Evolutionary conservation across 2,113 vertebrate genomes (phyloP), one percentile per base, ranked within the genome.

Genomic region (Seriola dumerili): DNA sequence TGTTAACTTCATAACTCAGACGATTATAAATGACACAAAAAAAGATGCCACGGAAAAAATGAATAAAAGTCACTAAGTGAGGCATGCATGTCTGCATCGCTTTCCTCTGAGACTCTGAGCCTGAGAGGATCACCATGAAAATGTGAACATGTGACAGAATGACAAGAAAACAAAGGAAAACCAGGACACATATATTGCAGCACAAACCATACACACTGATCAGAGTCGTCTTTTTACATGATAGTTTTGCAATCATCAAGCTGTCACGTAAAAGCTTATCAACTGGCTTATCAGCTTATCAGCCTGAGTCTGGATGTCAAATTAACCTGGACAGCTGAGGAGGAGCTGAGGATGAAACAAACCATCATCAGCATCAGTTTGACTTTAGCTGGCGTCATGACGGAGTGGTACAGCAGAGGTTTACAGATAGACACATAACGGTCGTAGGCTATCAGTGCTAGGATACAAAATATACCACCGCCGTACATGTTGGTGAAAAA

Each of bases 391-490:
- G 65, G 65, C 5, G 65, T 67, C 65, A 67, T 67, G 65, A 67
- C 50, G 42, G 23, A 16, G 25, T 67, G 65, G 14, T 67, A 67
- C 12, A 67, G 44, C 65, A 67, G 65, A 16, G 65, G 65, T 32
- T 67, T 67, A 67, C 65, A 67, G 65, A 67, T 67, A 13, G 65
- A 67, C 3, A 67, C 25, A 25, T 50, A 67, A 12, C 65, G 65
- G 9, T 67, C 65, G 6, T 29, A 67, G 4, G 65, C 65, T 44
- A 67, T 67, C 40, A 67, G 65, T 1, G 65, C 44, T 8, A 67
- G 14, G 25, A 48, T 48, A 19, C 23, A 67, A 8, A 67, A 67
- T 6, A 67, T 50, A 7, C 42, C 17, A 44, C 42, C 23, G 7
- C 23, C 23, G 44, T 67, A 67, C n/a, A 67, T 3, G 25, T 29